A percentile compares a stretch with the other conserved stretches of the same genome.
Evolutionary conservation across 2,797 vertebrate genomes (phyloP).

Genomic region (Sebastes oblongus): DNA sequence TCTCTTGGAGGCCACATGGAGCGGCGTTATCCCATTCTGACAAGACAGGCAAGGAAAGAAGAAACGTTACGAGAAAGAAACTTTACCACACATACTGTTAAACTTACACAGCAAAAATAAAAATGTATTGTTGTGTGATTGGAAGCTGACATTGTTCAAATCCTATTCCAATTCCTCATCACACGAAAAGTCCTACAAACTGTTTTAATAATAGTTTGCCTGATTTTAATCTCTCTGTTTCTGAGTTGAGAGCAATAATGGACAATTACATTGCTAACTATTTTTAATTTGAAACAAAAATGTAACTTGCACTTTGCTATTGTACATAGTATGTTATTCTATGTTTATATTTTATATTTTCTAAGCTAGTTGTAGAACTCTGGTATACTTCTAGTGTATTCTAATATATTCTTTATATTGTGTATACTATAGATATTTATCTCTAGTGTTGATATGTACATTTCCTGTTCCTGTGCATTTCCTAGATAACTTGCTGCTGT

Average conservation of each 20-base stretch:
- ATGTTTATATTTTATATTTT: too few species aligned
- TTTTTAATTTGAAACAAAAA: too few species aligned
- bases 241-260: neutral
- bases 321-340: too few species aligned
- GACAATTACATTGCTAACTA: neutral
- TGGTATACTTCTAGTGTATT: too few species aligned
- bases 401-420: too few species aligned
- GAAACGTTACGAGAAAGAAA: neutral
- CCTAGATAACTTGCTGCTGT: too few species aligned
- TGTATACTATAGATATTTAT: too few species aligned
- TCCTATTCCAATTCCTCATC: neutral
- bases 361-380: too few species aligned
- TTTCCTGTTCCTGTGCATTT: too few species aligned
- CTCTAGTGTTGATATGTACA: too few species aligned
- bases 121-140: neutral
- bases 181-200: neutral
- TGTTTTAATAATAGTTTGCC: neutral
- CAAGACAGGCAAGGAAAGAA: conserved; percentile 19
- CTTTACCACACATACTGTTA: neutral
- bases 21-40: conserved; percentile 96
- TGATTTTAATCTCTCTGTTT: neutral
- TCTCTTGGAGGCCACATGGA: conserved; percentile 97
- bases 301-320: too few species aligned
- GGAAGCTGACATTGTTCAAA: neutral
- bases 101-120: neutral